phyloP scores from a whole-genome alignment of 2,797 vertebrate genomes.

The Platalea minor region DNA sequence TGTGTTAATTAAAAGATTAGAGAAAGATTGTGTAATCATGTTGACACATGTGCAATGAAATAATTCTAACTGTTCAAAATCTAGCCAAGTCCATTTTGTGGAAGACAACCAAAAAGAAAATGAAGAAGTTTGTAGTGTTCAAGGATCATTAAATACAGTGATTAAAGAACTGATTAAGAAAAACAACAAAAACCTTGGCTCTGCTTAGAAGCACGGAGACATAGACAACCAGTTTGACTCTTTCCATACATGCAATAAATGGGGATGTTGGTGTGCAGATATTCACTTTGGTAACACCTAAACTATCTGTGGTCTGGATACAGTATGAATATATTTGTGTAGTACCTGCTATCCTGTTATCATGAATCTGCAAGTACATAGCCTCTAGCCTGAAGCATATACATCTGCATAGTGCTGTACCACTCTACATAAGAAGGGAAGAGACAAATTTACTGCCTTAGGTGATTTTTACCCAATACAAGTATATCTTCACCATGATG shows the following conservation, averaged over 20 bases:
- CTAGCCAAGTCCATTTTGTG: neutral
- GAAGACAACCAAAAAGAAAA: neutral
- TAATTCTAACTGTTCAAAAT: neutral
- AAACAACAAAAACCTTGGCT: neutral
- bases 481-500: neutral
- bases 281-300: neutral
- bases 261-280: neutral
- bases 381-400: neutral
- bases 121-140: neutral
- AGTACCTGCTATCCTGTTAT: neutral
- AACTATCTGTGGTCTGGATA: neutral
- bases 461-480: neutral
- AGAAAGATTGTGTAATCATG: neutral
- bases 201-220: neutral
- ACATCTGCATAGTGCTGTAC: neutral
- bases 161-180: neutral
- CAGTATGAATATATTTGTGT: neutral
- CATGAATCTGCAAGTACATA: neutral
- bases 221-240: neutral
- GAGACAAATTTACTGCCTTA: neutral
- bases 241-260: neutral
- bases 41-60: neutral
- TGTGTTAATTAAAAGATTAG: neutral
- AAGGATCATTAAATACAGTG: neutral
- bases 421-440: neutral